These are phyloP conservation scores for Stenurella melanura DNA, from an alignment of 2,888 invertebrate species.

Conservation along the genomic window DNA sequence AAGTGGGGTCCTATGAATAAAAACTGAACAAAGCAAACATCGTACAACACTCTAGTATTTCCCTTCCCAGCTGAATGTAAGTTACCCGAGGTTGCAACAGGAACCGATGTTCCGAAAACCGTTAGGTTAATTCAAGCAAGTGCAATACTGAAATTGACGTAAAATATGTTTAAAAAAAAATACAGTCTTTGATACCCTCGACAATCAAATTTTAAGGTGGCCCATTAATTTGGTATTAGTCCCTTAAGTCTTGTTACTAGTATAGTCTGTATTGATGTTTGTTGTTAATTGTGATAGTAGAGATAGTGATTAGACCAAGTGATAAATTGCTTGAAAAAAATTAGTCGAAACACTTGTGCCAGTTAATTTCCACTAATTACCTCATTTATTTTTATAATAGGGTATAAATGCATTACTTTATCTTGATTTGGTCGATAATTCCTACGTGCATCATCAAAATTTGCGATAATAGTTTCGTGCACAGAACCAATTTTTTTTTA, in stretches of 20 bases:
- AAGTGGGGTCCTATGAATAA: constrained; percentile 58
- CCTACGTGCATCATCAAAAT: not conserved
- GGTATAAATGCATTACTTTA: constrained; percentile 1
- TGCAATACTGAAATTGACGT: constrained; percentile 54
- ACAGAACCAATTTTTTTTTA: constrained; percentile 1
- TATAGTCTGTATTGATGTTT: constrained; percentile 63
- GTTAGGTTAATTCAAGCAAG: constrained; percentile 40
- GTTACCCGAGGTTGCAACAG: constrained; percentile 42
- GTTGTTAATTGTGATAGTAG: constrained; percentile 69
- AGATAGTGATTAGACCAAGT: constrained; percentile 58
- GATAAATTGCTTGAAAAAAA: constrained; percentile 50
- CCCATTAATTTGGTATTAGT: constrained; percentile 53
- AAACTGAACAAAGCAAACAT: constrained; percentile 40
- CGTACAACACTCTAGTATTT: constrained; percentile 40
- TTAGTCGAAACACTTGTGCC: constrained; percentile 52
- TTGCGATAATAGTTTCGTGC: not conserved
- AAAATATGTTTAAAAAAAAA: constrained; percentile 41
- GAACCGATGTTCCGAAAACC: constrained; percentile 27
- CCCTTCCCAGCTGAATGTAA: constrained; percentile 47
- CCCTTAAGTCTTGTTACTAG: constrained; percentile 61
- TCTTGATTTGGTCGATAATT: not conserved
- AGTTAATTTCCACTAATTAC: constrained; percentile 43
- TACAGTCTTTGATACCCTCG: constrained; percentile 61
- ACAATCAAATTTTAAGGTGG: constrained; percentile 59
- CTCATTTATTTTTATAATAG: constrained; percentile 29